These are phyloP conservation scores for Pelecanoides urinatrix DNA, from an alignment of 2,113 vertebrate species.

Conservation along the genomic window DNA sequence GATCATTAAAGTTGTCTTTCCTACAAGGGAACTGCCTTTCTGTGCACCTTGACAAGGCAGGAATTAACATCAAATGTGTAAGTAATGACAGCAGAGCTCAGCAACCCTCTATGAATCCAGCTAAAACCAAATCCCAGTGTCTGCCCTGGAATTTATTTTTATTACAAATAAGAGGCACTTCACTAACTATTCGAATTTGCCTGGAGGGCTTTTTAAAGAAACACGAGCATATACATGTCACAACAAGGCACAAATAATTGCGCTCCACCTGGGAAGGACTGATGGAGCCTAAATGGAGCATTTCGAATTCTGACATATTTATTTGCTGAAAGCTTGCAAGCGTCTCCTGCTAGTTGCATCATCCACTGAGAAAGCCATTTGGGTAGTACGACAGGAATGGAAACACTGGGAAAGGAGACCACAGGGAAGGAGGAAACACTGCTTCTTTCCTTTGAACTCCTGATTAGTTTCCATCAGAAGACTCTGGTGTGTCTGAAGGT, in stretches of 20 bases:
- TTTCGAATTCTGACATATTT: not conserved
- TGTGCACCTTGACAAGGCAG: not conserved
- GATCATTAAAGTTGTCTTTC: not conserved
- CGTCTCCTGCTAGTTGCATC: not conserved
- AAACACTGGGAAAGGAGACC: not conserved
- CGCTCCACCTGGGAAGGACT: not conserved
- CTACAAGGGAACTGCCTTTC: not conserved
- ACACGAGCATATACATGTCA: not conserved
- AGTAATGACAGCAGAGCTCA: not conserved
- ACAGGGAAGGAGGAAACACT: not conserved
- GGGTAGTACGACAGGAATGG: not conserved
- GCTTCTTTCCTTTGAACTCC: not conserved
- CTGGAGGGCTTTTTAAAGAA: not conserved
- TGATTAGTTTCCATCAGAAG: not conserved
- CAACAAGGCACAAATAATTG: slow-evolving; percentile 1
- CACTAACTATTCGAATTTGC: not conserved
- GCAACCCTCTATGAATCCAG: not conserved
- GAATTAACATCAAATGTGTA: not conserved
- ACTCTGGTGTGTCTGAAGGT: not conserved
- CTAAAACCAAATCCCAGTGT: not conserved
- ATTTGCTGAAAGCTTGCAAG: not conserved
- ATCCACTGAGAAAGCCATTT: not conserved
- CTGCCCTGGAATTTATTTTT: slow-evolving; percentile 1
- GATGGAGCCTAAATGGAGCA: not conserved
- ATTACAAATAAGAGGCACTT: slow-evolving; percentile 1